These are phyloP conservation scores for Propithecus deckenii DNA, from an alignment of 2,797 vertebrate genomes.

Conservation along the genomic window DNA sequence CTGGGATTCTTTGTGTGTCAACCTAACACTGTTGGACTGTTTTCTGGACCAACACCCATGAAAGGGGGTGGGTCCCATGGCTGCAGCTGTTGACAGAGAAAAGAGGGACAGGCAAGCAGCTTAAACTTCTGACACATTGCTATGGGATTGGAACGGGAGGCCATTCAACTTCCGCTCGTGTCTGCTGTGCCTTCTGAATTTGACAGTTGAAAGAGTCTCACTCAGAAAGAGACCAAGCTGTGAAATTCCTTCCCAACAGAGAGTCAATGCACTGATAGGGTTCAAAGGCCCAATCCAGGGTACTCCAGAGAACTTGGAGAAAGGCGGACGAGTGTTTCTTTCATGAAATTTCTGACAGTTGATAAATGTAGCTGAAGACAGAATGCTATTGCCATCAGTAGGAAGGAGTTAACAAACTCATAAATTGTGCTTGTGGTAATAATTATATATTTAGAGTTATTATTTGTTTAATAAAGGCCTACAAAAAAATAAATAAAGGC, in stretches of 20 bases:
- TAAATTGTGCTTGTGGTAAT: neutral
- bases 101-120: neutral
- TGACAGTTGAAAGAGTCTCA: conserved; percentile 52
- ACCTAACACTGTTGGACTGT: neutral
- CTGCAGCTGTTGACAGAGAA: conserved; percentile 3
- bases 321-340: neutral
- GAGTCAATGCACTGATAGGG: neutral
- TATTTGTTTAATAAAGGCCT: neutral
- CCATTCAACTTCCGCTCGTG: neutral
- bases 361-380: neutral
- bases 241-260: conserved; percentile 54
- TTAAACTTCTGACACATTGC: neutral
- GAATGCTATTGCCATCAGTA: neutral
- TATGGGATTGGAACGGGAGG: neutral
- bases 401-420: neutral
- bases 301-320: neutral
- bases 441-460: neutral
- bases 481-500: neutral
- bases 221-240: conserved; percentile 35
- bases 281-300: neutral
- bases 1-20: neutral
- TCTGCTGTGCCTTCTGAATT: conserved; percentile 45
- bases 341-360: conserved; percentile 8
- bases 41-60: neutral
- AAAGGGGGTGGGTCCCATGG: neutral